Percentiles rank a stretch among this genome's conserved stretches.
Evolutionary conservation across 2,113 vertebrate species (phyloP).

Genomic region (Sakesphorus luctuosus): DNA sequence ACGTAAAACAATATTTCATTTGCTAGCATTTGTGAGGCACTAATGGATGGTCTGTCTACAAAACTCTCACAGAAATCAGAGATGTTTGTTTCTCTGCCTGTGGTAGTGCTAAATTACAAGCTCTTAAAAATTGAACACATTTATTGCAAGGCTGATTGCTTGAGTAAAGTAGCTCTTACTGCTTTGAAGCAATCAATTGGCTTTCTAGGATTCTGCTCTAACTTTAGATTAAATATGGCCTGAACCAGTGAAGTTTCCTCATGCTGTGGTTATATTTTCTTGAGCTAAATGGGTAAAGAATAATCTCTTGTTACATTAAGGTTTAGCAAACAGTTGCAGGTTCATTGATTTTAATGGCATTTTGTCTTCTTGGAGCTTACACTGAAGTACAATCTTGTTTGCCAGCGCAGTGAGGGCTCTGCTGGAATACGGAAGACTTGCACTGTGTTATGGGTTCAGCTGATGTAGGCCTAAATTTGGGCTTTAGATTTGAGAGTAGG

Average conservation of each 20-base stretch:
- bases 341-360: background rate
- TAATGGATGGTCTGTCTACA: background rate
- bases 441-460: no score
- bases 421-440: background rate
- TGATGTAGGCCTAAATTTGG: no score
- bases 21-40: background rate
- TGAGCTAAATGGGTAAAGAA: background rate
- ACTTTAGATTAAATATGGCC: background rate
- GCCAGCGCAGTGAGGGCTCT: background rate
- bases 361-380: background rate
- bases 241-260: background rate
- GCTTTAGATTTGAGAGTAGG: no score
- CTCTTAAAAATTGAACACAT: background rate
- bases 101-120: background rate
- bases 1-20: background rate
- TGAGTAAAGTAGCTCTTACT: background rate
- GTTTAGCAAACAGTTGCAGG: background rate
- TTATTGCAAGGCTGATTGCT: background rate
- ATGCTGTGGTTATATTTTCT: background rate
- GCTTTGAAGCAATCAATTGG: background rate
- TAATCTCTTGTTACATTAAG: background rate
- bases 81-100: background rate
- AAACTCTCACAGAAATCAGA: background rate
- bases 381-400: background rate
- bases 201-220: constrained; percentile 6